phyloP scores from a whole-genome alignment of 2,113 vertebrate species.

The Malurus alboscapulatus region DNA sequence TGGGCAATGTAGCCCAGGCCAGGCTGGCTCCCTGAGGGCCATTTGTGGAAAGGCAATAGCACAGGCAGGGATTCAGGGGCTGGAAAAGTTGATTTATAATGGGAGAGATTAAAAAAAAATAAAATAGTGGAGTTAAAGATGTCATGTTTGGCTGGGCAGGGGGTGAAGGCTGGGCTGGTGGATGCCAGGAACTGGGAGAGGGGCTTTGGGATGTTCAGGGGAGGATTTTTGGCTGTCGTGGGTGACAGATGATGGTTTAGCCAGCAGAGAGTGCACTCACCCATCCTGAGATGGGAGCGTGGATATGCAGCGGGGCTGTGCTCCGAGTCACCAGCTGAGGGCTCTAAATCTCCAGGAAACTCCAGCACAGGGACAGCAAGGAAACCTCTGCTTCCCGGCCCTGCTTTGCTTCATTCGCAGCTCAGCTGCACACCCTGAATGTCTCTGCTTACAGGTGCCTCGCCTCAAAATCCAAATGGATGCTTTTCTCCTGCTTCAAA shows the following conservation, averaged over 20 bases:
- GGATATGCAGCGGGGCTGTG: not conserved
- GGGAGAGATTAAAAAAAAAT: not conserved
- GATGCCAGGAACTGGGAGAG: not conserved
- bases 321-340: conserved; percentile 10
- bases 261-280: not conserved
- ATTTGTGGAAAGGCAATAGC: not conserved
- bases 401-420: fast-evolving
- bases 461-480: fast-evolving
- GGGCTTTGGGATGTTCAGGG: not conserved
- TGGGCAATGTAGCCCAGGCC: fast-evolving
- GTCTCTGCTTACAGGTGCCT: not conserved
- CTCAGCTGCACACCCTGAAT: fast-evolving
- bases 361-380: not conserved
- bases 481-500: not conserved
- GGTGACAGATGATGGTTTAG: not conserved
- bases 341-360: conserved; percentile 1
- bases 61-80: not conserved
- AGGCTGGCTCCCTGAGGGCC: not conserved
- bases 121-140: not conserved
- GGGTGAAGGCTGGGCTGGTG: not conserved
- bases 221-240: not conserved
- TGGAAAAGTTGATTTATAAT: not conserved
- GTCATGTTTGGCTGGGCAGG: not conserved
- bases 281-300: not conserved
- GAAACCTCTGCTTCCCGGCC: not conserved